These are phyloP conservation scores for Spisula subtruncata DNA, from an alignment of 2,888 invertebrate species.

Conservation along the genomic window DNA sequence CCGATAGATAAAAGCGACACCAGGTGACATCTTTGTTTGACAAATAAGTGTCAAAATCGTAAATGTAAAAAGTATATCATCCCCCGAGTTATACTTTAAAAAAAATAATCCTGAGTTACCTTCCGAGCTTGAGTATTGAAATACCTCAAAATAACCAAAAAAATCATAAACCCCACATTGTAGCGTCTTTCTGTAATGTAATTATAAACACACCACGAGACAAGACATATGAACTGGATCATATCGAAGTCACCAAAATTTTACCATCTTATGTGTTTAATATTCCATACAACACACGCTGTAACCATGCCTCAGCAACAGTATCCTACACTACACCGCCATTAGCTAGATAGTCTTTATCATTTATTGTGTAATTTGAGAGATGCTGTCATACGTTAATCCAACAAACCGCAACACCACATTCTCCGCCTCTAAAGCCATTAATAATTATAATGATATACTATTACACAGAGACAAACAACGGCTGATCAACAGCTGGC, in stretches of 20 bases:
- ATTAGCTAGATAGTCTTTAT: too few species aligned
- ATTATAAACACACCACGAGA: neutral
- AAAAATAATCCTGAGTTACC: neutral
- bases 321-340: neutral
- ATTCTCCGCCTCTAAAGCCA: too few species aligned
- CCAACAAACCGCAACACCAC: too few species aligned
- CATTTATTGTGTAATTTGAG: conserved; percentile 6
- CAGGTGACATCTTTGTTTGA: neutral
- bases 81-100: neutral
- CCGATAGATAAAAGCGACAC: neutral
- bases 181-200: neutral
- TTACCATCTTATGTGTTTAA: conserved; percentile 15
- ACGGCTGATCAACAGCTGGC: too few species aligned
- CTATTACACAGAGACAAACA: too few species aligned
- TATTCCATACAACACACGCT: neutral
- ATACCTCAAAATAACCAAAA: neutral
- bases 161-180: too few species aligned
- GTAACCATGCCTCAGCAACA: neutral
- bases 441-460: too few species aligned
- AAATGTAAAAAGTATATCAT: neutral
- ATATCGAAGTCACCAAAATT: neutral
- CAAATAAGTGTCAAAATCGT: neutral
- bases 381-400: neutral
- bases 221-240: neutral
- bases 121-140: neutral